Base-by-base conservation (phyloP, 2,888 invertebrate species). In the Agrotis ipsilon region DNA sequence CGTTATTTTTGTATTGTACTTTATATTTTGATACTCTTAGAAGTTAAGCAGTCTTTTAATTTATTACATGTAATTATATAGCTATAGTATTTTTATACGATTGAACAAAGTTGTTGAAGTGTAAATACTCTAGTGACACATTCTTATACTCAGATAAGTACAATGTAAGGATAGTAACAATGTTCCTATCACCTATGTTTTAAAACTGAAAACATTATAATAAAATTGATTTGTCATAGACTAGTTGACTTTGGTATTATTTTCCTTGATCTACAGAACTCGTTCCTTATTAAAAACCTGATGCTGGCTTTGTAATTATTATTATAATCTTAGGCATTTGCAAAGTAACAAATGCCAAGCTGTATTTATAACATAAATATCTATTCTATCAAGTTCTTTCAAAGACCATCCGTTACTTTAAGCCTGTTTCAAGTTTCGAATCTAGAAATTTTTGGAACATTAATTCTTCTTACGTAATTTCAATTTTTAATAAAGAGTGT, bases 171-270 rank as follows among this genome's bases (percentile, higher is more conserved):
- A 80, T 72, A 76, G 66, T 60, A 72, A 64, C 63, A 72, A 57
- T 76, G 80, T 82, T 83, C 83, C 85, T 83, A 72, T 75, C 64
- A 32, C 48, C 43, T 52, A 62, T 48, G n/a, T n/a, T n/a, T n/a
- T n/a, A n/a, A n/a, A n/a, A n/a, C n/a, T n/a, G n/a, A n/a, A 55
- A 72, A 68, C 46, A n/a, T 70, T 58, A 62, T 52, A 75, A 77
- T 75, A 68, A 81, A 79, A 71, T 52, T 19, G 16, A 54, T 59
- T 55, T 46, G 62, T 68, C 46, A 68, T 71, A n/a, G n/a, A n/a
- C 21, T 52, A 18, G 32, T 52, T 52, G 46, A 49, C 32, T 64
- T 54, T 76, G 32, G n/a, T 64, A 65, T 75, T 68, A 68, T 79
- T 74, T 79, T 43, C 80, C 64, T 80, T 68, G 54, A 58, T 59